Conservation (phyloP, 2,888 invertebrate genomes). For the Caenorhabditis parvicauda region DNA sequence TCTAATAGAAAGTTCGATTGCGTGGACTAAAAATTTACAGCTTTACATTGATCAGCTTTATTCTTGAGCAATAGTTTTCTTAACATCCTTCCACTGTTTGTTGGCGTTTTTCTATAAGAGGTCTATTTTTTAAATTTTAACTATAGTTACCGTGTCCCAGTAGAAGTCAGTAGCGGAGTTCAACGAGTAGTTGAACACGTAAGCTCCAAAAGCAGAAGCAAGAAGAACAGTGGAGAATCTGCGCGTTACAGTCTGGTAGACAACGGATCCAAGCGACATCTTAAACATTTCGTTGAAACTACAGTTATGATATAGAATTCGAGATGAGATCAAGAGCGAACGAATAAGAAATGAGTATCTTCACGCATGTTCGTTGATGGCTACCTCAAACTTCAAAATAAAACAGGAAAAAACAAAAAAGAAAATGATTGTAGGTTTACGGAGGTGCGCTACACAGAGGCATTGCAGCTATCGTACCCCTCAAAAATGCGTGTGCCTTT, state of each 20-base stretch:
- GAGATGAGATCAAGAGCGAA: neutral
- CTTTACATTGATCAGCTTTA: no score
- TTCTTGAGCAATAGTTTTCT: slow-evolving; percentile 32
- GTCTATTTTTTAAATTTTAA: neutral
- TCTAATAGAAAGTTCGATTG: no score
- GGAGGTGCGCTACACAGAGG: neutral
- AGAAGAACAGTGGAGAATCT: slow-evolving; percentile 57
- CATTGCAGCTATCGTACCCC: neutral
- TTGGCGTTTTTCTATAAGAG: slow-evolving; percentile 54
- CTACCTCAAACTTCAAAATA: neutral
- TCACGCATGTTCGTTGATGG: neutral
- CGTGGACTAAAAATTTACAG: no score
- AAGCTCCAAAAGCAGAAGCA: slow-evolving; percentile 50
- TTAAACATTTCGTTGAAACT: no score
- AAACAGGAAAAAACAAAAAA: slow-evolving; percentile 1
- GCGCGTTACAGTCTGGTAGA: slow-evolving; percentile 49
- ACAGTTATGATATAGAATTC: no score
- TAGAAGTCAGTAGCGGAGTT: slow-evolving; percentile 47
- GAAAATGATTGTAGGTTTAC: neutral
- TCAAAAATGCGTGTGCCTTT: slow-evolving; percentile 13
- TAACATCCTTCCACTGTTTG: slow-evolving; percentile 60
- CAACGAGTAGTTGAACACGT: slow-evolving; percentile 50
- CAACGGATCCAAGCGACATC: slow-evolving; percentile 42
- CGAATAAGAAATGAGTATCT: neutral
- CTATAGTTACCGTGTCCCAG: slow-evolving; percentile 49